These are phyloP conservation scores for Chondrosia reniformis DNA, from an alignment of 37 sponge, comb jelly and placozoan species.

Conservation along the genomic window DNA sequence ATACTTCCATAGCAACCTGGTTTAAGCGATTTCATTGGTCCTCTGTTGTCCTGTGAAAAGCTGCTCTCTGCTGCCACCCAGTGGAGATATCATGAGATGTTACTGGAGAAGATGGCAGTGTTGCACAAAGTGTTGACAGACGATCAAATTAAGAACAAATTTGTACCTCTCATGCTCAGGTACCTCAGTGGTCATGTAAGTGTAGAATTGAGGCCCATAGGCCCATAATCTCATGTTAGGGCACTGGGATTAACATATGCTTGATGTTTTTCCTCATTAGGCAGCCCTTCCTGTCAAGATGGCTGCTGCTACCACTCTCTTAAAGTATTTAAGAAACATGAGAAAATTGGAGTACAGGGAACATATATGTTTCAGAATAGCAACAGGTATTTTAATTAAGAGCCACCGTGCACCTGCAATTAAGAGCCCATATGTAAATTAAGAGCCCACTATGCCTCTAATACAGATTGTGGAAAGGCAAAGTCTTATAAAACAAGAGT, in stretches of 20 bases:
- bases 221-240: too few relatives aligned
- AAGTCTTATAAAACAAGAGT: slow-evolving; percentile 35
- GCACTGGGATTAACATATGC: too few relatives aligned
- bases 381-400: slow-evolving; percentile 48
- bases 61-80: not conserved
- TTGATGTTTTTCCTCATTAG: slow-evolving; percentile 13
- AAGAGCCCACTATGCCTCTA: not conserved
- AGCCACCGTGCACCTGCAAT: not conserved
- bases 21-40: not conserved
- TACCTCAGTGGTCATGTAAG: slow-evolving; percentile 53
- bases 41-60: not conserved
- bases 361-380: slow-evolving; percentile 38
- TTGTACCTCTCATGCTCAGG: slow-evolving; percentile 65
- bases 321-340: slow-evolving; percentile 35
- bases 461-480: slow-evolving; percentile 58
- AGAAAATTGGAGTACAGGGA: slow-evolving; percentile 57
- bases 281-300: slow-evolving; percentile 70
- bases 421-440: not conserved
- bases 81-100: not conserved
- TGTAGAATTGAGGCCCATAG: too few relatives aligned
- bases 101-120: not conserved
- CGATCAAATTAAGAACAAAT: slow-evolving; percentile 70
- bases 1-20: not conserved
- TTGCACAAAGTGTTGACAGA: slow-evolving; percentile 46
- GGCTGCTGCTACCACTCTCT: slow-evolving; percentile 50